Conservation (phyloP, 35 echinoderm and acorn worm genomes). For the Amphiura filiformis region DNA sequence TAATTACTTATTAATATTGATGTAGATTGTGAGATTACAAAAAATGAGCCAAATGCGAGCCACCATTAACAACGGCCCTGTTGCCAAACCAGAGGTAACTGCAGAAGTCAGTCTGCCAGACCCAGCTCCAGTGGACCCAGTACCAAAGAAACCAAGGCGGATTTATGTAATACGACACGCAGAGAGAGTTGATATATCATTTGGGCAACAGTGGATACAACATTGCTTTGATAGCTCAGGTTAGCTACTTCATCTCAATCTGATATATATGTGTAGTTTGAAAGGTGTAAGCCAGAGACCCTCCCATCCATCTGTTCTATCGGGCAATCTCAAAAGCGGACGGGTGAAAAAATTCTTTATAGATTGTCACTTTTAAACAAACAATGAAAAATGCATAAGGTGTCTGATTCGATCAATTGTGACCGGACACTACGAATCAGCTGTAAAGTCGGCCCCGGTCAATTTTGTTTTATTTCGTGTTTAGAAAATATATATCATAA, state of each 20-base stretch:
- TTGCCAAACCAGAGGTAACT: background rate
- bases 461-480: too few relatives aligned
- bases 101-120: constrained; percentile 39
- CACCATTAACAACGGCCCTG: background rate
- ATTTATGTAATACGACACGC: constrained; percentile 82
- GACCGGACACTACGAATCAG: too few relatives aligned
- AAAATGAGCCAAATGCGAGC: background rate
- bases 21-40: background rate
- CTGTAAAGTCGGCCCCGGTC: too few relatives aligned
- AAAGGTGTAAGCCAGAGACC: too few relatives aligned
- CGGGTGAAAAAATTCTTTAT: too few relatives aligned
- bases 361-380: too few relatives aligned
- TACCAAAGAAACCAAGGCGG: constrained; percentile 62
- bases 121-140: background rate
- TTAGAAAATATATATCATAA: too few relatives aligned
- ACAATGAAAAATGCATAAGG: too few relatives aligned
- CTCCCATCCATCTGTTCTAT: background rate
- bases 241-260: background rate
- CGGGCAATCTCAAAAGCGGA: too few relatives aligned
- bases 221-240: constrained; percentile 88
- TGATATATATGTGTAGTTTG: too few relatives aligned
- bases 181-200: constrained; percentile 95
- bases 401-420: too few relatives aligned
- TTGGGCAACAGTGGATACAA: constrained; percentile 95
- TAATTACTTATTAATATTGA: too few relatives aligned